A percentile compares a stretch with the other conserved stretches of the same genome.
Evolutionary conservation across 1,140 invertebrate species (phyloP).

Genomic region (Idris sp.): DNA sequence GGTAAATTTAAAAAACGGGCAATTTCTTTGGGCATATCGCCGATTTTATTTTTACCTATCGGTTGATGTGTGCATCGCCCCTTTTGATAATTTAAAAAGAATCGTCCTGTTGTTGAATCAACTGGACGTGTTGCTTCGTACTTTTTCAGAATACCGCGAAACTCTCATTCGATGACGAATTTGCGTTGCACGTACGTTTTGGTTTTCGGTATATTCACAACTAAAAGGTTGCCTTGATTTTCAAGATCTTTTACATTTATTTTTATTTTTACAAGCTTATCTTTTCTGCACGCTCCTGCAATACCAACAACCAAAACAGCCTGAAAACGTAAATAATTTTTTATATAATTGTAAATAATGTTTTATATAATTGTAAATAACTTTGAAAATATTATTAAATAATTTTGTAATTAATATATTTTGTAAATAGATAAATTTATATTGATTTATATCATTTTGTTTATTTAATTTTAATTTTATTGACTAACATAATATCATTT

Average conservation of each 20-base stretch:
- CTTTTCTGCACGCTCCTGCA: conserved; percentile 19
- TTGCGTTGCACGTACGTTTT: conserved; percentile 25
- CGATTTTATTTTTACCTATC: conserved; percentile 50
- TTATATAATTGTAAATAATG: too few species aligned
- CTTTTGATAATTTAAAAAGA: conserved; percentile 39
- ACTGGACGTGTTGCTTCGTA: conserved; percentile 13
- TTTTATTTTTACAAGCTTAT: conserved; percentile 23
- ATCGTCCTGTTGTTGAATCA: conserved; percentile 13
- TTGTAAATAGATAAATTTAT: too few species aligned
- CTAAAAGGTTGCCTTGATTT: conserved; percentile 18
- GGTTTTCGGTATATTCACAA: conserved; percentile 27
- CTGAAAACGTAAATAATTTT: conserved; percentile 19
- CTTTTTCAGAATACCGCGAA: conserved; percentile 5
- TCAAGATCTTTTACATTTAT: conserved; percentile 28
- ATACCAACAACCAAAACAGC: conserved; percentile 30
- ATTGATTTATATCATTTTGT: not conserved
- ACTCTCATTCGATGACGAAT: conserved; percentile 28
- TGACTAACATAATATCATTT: not conserved
- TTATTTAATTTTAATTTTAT: conserved; percentile 7
- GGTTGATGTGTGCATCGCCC: conserved; percentile 33
- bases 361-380: conserved; percentile 10
- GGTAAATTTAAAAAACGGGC: conserved; percentile 35
- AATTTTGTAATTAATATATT: too few species aligned
- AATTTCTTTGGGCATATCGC: conserved; percentile 29
- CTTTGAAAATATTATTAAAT: conserved; percentile 6